These are phyloP conservation scores for Triops cancriformis DNA, from an alignment of 1,140 invertebrate species.

Conservation along the genomic window DNA sequence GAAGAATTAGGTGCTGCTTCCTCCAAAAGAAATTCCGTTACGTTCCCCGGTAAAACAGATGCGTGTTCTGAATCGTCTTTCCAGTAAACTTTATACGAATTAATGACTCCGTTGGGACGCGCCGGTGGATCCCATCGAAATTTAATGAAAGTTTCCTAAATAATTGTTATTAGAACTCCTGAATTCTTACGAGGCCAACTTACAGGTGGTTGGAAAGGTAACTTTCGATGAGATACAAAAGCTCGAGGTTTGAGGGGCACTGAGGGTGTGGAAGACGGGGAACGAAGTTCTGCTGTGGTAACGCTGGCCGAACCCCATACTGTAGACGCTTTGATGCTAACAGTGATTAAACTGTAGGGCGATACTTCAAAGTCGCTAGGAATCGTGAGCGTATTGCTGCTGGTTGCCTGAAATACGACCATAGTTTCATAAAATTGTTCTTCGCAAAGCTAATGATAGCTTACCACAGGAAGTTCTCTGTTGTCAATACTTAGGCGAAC, in stretches of 20 bases:
- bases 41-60: slow-evolving; percentile 36
- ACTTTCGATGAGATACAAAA: slow-evolving; percentile 49
- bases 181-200: slow-evolving; percentile 17
- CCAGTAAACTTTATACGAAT: slow-evolving; percentile 65
- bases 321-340: slow-evolving; percentile 67
- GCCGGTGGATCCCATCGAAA: slow-evolving; percentile 66
- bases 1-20: slow-evolving; percentile 51
- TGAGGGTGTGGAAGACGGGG: slow-evolving; percentile 61
- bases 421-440: background rate
- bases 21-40: slow-evolving; percentile 42
- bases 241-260: slow-evolving; percentile 57
- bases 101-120: slow-evolving; percentile 61
- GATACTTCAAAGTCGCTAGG: slow-evolving; percentile 46
- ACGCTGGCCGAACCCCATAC: slow-evolving; percentile 57
- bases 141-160: slow-evolving; percentile 38
- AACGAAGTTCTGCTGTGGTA: slow-evolving; percentile 46
- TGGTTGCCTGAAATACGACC: slow-evolving; percentile 31
- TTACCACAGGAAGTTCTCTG: slow-evolving; percentile 36
- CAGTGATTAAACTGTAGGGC: slow-evolving; percentile 57
- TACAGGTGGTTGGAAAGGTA: slow-evolving; percentile 32
- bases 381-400: slow-evolving; percentile 38
- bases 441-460: slow-evolving; percentile 18
- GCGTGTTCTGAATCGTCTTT: slow-evolving; percentile 8
- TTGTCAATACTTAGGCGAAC: slow-evolving; percentile 51
- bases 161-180: background rate